Evolutionary conservation across 2,797 vertebrate genomes (phyloP).

Genomic region (Rachycentron canadum): DNA sequence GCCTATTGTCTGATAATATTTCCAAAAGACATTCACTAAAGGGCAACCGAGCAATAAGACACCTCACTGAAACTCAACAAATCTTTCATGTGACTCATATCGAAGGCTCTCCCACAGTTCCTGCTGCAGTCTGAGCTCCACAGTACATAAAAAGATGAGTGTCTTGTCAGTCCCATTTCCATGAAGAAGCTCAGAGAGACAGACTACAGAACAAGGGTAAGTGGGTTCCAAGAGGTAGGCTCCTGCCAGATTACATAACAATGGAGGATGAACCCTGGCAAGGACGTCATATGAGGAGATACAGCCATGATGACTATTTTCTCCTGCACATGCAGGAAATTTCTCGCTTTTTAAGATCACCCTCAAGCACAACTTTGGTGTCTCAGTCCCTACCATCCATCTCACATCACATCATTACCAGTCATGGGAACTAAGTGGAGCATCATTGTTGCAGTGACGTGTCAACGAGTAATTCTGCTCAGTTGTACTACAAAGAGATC

Average conservation of each 20-base stretch:
- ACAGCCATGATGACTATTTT: conserved; percentile 54
- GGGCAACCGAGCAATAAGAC: conserved; percentile 14
- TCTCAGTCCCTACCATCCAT: conserved; percentile 31
- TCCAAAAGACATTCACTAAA: background rate
- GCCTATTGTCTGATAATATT: background rate
- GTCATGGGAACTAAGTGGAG: conserved; percentile 32
- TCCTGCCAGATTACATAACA: conserved; percentile 78
- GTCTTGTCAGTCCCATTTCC: conserved; percentile 54
- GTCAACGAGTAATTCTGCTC: conserved; percentile 55
- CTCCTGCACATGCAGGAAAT: conserved; percentile 43
- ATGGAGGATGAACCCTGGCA: conserved; percentile 62
- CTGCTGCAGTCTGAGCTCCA: conserved; percentile 54
- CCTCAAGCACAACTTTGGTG: conserved; percentile 30
- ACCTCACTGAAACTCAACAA: conserved; percentile 20
- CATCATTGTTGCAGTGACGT: conserved; percentile 32
- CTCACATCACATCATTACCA: conserved; percentile 45
- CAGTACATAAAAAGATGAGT: conserved; percentile 58
- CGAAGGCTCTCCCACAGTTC: conserved; percentile 34
- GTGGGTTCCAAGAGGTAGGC: conserved; percentile 50
- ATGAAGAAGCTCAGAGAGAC: conserved; percentile 47
- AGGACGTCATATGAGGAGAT: conserved; percentile 70
- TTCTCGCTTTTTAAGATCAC: conserved; percentile 32
- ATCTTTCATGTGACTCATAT: conserved; percentile 31
- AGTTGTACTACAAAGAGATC: conserved; percentile 63
- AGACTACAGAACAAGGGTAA: conserved; percentile 57